phyloP scores from a whole-genome alignment of 2,797 vertebrate species.

The Mastacembelus armatus region DNA sequence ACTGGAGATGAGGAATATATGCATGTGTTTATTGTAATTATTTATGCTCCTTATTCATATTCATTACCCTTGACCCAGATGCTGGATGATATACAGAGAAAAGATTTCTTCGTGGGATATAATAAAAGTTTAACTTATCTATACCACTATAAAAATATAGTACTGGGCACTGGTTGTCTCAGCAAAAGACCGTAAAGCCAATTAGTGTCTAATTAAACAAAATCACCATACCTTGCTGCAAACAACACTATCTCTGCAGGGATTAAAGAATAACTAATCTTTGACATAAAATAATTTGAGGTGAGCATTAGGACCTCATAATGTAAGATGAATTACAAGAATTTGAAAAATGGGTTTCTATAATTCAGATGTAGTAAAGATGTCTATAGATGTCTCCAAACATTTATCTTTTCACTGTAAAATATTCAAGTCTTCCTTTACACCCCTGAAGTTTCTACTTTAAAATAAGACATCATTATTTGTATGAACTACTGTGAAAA shows the following conservation, averaged over 20 bases:
- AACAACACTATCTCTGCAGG: constrained; percentile 17
- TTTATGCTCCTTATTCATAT: constrained; percentile 6
- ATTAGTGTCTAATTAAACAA: constrained; percentile 4
- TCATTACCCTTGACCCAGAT: constrained; percentile 25
- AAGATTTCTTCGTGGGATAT: constrained; percentile 7
- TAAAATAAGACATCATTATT: not conserved
- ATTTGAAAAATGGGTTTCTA: not conserved
- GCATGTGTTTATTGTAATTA: constrained; percentile 5
- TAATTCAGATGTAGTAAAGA: not conserved
- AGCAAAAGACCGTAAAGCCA: constrained; percentile 31
- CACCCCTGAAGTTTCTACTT: not conserved
- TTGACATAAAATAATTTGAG: not conserved
- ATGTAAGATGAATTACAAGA: constrained; percentile 11
- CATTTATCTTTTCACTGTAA: not conserved
- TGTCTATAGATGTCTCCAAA: not conserved
- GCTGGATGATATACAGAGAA: constrained; percentile 19
- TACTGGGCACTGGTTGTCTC: not conserved
- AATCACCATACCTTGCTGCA: not conserved
- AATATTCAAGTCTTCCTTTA: constrained; percentile 3
- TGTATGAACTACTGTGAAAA: not conserved
- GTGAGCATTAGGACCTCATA: not conserved
- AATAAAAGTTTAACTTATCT: constrained; percentile 26
- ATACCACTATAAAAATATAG: constrained; percentile 13
- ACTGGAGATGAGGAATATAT: not conserved
- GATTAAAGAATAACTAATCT: constrained; percentile 13